Conservation (phyloP, 1,140 invertebrate species). For the Eulimnadia texana region DNA sequence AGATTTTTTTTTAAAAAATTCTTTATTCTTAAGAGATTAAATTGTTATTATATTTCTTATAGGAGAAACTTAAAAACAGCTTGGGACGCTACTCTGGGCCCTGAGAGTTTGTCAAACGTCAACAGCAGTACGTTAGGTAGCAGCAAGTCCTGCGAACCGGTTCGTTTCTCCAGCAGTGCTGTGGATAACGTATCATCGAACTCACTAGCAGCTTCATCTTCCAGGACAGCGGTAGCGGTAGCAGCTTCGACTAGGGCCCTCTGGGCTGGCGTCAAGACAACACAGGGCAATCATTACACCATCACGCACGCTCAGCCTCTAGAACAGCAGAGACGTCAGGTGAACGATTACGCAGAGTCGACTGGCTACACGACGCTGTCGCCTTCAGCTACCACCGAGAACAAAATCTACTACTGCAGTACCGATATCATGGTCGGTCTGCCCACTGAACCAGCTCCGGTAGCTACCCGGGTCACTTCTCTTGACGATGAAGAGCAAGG, state of each 20-base stretch:
- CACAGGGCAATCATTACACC: constrained; percentile 14
- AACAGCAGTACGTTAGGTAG: not conserved
- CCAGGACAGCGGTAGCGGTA: not conserved
- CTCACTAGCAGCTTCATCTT: not conserved
- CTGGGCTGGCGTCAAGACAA: constrained; percentile 15
- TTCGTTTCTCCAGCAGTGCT: not conserved
- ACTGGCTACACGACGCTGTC: constrained; percentile 12
- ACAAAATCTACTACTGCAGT: constrained; percentile 8
- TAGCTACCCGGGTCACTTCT: not conserved
- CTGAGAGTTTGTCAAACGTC: not conserved
- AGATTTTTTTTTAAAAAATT: too few species aligned
- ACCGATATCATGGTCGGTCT: constrained; percentile 4
- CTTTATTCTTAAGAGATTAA: too few species aligned
- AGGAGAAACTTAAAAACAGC: constrained; percentile 6
- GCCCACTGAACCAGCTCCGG: too few species aligned
- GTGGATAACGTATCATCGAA: not conserved
- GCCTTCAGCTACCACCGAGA: not conserved
- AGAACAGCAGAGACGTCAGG: constrained; percentile 9
- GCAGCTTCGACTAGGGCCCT: constrained; percentile 11
- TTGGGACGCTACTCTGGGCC: not conserved
- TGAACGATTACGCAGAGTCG: constrained; percentile 2
- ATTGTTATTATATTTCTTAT: too few species aligned
- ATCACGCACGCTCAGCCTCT: constrained; percentile 12
- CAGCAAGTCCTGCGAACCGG: not conserved
- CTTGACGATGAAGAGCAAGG: not conserved